Evolutionary conservation across 2,888 invertebrate species (phyloP).

Genomic region (Zygogramma bicolorata): DNA sequence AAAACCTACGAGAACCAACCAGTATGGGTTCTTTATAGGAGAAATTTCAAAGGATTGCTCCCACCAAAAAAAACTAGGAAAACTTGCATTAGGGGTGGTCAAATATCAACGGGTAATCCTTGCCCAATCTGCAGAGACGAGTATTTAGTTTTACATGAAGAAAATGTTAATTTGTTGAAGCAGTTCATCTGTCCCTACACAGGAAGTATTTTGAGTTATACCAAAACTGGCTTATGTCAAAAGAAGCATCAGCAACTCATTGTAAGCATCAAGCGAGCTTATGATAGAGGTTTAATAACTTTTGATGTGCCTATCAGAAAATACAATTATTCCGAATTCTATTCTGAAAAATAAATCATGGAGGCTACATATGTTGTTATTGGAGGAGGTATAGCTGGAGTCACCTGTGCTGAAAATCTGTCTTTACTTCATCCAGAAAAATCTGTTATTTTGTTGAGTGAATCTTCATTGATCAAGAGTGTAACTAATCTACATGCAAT

Average conservation of each 20-base stretch:
- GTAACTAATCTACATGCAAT: slow-evolving; percentile 87
- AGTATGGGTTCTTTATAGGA: slow-evolving; percentile 88
- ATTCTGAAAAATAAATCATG: slow-evolving; percentile 49
- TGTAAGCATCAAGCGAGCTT: slow-evolving; percentile 83
- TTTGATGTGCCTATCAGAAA: slow-evolving; percentile 87
- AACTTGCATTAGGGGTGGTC: slow-evolving; percentile 83
- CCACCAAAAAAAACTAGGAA: slow-evolving; percentile 85
- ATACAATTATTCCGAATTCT: slow-evolving; percentile 87
- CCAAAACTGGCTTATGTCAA: slow-evolving; percentile 86
- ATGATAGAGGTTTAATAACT: slow-evolving; percentile 83
- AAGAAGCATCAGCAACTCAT: slow-evolving; percentile 80
- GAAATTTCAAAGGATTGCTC: slow-evolving; percentile 86
- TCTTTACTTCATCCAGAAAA: slow-evolving; percentile 79
- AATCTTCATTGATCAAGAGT: slow-evolving; percentile 89
- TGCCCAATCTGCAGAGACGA: slow-evolving; percentile 97
- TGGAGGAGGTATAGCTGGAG: slow-evolving; percentile 97
- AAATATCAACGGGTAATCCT: slow-evolving; percentile 86
- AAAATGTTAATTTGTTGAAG: slow-evolving; percentile 82
- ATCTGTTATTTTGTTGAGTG: slow-evolving; percentile 81
- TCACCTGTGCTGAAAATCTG: slow-evolving; percentile 90
- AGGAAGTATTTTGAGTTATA: slow-evolving; percentile 78
- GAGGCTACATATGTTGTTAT: slow-evolving; percentile 77
- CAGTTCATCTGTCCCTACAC: slow-evolving; percentile 91
- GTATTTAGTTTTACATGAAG: slow-evolving; percentile 86
- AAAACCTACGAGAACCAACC: slow-evolving; percentile 84